Evolutionary conservation across 2,113 vertebrate species (phyloP), one percentile per base, ranked within the genome.

Genomic region (Urocynchramus pylzowi): DNA sequence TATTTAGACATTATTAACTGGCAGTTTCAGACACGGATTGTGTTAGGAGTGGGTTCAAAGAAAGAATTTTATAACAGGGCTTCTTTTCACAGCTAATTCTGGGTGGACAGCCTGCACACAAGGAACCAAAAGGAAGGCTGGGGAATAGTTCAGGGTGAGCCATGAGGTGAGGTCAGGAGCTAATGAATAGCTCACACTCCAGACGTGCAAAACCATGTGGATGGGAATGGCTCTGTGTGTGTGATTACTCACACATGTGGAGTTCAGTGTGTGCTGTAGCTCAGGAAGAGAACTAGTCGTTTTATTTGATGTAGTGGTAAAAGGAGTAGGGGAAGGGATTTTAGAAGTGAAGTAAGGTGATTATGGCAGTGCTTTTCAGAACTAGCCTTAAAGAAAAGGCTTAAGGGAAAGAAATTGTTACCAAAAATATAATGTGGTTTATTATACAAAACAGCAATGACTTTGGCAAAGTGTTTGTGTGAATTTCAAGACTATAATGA

Each of bases 1-100:
- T 94, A 81, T 87, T 90, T 94, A 87, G 67, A 65, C n/a, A 70
- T 90, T 93, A 63, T 97, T 92, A 96, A 17, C 60, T 67, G 76
- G 42, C 39, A 71, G 60, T 84, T 94, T 84, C 93, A 74, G 80
- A 77, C 11, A 77, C 47, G 35, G 39, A 86, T 67, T 2, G 0
- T 64, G 49, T 50, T 81, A 92, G 52, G 69, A 87, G 70, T 50
- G 78, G 50, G 63, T 90, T 96, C 91, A 94, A 74, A 95, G 86
- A 54, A 89, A 89, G 31, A 31, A 73, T 88, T 83, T 91, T 86
- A 42, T 60, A 79, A 80, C 49, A 33, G 61, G 39, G 27, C 8
- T 77, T 77, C 13, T 69, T 80, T 93, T 89, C 22, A 22, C 67
- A 83, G 63, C 23, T 93, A 63, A 80, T 91, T 73, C 57, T 54